Base-by-base conservation (phyloP, 2,797 vertebrate genomes). In the Leuciscus waleckii region DNA sequence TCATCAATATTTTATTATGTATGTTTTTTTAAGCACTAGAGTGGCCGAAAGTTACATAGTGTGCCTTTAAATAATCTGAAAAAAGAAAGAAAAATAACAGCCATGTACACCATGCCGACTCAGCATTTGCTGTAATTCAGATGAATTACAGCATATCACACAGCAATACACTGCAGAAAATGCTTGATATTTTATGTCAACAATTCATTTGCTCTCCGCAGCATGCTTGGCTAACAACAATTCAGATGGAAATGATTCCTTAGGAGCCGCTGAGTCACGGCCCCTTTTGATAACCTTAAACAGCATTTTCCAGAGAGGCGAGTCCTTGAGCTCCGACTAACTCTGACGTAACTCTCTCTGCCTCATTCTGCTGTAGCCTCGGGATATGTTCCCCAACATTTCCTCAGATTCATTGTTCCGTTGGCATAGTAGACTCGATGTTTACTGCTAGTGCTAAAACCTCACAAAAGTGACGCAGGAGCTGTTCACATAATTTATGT, bases 171-270 rank as follows among this genome's bases (percentile, higher is more conserved):
- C 5, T 13, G 14, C 35, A 41, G 80, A 61, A 32, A 73, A 11
- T 41, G 13, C 3, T 61, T 43, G 26, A 61, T 46, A 73, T 73
- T 43, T 46, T 5, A 13, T 21, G 43, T 76, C 43, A 75, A 32
- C 73, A 39, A 63, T 43, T 23, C 41, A 56, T 69, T 69, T 67
- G n/a, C 39, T 58, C 58, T 41, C 78, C 19, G 10, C 41, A 67
- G 14, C 32, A 77, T 23, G 29, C 35, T 8, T 17, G 5, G n/a
- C 56, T 49, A 49, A 29, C 39, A 51, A 43, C 43, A 58, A 67
- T 82, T 82, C 79, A 85, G 65, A 82, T 73, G 80, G 68, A 79
- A 83, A 88, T 83, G 2, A 79, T 81, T 85, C 19, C 75, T 43
- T 54, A 75, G 58, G 49, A 83, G 70, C 54, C 65, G 10, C 81